Percentiles rank a stretch among this genome's conserved stretches.
Evolutionary conservation across 2,888 invertebrate species (phyloP).

Genomic region (Drosophila borborema): DNA sequence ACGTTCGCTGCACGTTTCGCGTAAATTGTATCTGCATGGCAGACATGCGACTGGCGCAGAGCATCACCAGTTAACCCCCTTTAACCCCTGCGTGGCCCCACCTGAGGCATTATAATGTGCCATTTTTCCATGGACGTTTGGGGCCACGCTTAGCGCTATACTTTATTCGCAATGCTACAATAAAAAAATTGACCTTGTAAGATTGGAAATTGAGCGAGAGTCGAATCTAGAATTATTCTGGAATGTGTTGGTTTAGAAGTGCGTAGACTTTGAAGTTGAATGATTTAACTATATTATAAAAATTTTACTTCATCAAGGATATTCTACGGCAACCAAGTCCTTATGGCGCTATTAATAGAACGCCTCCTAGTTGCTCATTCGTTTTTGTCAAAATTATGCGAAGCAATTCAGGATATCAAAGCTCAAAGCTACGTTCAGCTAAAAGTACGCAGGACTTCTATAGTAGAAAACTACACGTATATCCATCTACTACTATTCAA

Average conservation of each 20-base stretch:
- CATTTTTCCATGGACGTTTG: conserved; percentile 51
- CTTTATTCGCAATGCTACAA: conserved; percentile 48
- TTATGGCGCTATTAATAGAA: no score
- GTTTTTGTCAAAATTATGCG: no score
- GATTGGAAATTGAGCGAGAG: conserved; percentile 54
- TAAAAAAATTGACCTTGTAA: conserved; percentile 63
- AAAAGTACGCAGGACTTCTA: no score
- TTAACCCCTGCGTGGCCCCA: neutral
- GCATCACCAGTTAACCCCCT: conserved; percentile 5
- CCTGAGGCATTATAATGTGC: conserved; percentile 22
- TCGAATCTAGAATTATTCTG: conserved; percentile 11
- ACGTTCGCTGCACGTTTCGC: conserved; percentile 66
- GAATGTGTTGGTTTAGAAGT: conserved; percentile 2
- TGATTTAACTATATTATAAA: neutral
- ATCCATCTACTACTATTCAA: neutral
- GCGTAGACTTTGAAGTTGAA: neutral
- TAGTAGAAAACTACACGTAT: neutral
- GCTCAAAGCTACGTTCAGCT: no score
- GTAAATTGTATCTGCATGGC: conserved; percentile 63
- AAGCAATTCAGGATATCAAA: no score
- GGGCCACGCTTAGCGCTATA: conserved; percentile 55
- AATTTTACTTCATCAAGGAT: neutral
- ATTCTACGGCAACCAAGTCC: no score
- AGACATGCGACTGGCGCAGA: conserved; percentile 58
- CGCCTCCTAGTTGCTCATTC: no score